Percentiles rank a stretch among this genome's conserved stretches.
These are phyloP conservation scores for Damaliscus lunatus DNA, from an alignment of 2,113 vertebrate species.

Conservation along the genomic window DNA sequence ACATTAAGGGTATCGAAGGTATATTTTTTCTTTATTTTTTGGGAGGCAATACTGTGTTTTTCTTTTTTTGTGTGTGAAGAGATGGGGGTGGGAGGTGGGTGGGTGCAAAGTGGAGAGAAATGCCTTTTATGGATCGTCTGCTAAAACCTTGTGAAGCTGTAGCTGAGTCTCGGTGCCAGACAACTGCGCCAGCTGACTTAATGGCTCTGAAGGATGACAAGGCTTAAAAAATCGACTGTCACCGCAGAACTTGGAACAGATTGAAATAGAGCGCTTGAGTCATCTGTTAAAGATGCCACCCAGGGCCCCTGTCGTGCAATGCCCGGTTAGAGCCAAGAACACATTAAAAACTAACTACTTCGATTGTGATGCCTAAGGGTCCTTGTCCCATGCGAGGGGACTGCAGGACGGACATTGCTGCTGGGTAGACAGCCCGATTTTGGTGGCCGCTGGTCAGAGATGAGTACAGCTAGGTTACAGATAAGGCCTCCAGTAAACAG, in stretches of 20 bases:
- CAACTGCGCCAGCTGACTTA: slow-evolving; percentile 81
- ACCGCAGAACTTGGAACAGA: slow-evolving; percentile 72
- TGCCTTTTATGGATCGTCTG: slow-evolving; percentile 80
- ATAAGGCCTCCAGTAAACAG: neutral
- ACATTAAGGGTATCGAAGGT: neutral
- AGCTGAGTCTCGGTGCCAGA: slow-evolving; percentile 78
- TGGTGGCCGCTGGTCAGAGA: neutral
- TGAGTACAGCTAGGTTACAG: neutral
- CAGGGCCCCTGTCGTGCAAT: neutral
- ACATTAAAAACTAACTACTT: neutral
- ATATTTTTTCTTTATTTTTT: neutral
- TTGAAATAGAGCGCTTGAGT: slow-evolving; percentile 74
- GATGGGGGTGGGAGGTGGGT: neutral
- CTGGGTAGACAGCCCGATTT: neutral
- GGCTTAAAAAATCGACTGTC: slow-evolving; percentile 78
- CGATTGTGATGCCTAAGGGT: accelerated
- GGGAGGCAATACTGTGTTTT: neutral
- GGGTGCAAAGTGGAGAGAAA: slow-evolving; percentile 61
- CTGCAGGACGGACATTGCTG: accelerated
- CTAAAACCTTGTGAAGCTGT: slow-evolving; percentile 76
- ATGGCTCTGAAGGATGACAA: slow-evolving; percentile 83
- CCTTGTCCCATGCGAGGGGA: neutral
- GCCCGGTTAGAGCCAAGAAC: slow-evolving; percentile 39
- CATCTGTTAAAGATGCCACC: slow-evolving; percentile 77
- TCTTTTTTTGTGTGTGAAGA: slow-evolving; percentile 4